These are phyloP conservation scores for Corythornis cristatus DNA, from an alignment of 2,113 vertebrate genomes.

Conservation along the genomic window DNA sequence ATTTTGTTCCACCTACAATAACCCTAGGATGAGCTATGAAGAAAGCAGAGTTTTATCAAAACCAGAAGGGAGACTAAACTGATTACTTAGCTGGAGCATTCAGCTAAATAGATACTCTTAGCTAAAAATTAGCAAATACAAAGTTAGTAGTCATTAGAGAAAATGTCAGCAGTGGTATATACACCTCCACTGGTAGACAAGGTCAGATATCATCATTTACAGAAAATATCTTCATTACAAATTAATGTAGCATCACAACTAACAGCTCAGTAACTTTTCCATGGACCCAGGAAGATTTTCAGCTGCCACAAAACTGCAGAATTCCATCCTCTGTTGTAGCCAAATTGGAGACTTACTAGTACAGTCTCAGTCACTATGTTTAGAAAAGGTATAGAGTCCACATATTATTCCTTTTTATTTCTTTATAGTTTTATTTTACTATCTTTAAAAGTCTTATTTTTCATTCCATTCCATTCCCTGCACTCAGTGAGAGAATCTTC, in stretches of 20 bases:
- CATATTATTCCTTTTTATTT: neutral
- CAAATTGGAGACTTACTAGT: neutral
- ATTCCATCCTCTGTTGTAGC: neutral
- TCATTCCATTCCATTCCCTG: slow-evolving; percentile 32
- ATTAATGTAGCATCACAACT: neutral
- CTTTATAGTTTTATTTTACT: neutral
- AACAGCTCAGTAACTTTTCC: neutral
- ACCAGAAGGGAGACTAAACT: slow-evolving; percentile 24
- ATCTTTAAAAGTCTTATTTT: slow-evolving; percentile 37
- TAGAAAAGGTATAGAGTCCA: neutral
- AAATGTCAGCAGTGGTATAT: neutral
- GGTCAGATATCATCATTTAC: neutral
- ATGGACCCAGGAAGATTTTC: neutral
- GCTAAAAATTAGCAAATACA: neutral
- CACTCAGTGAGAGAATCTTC: neutral
- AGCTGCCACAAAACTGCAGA: neutral
- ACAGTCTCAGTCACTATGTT: neutral
- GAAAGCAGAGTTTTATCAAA: slow-evolving; percentile 11
- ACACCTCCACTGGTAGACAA: neutral
- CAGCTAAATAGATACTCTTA: neutral
- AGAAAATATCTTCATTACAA: neutral
- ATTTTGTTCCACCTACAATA: slow-evolving; percentile 49
- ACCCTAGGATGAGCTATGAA: slow-evolving; percentile 5
- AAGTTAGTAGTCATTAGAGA: neutral
- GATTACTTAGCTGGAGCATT: neutral